Evolutionary conservation across 2,113 vertebrate genomes (phyloP), one percentile per base, ranked within the genome.

Genomic region (Suricata suricatta): DNA sequence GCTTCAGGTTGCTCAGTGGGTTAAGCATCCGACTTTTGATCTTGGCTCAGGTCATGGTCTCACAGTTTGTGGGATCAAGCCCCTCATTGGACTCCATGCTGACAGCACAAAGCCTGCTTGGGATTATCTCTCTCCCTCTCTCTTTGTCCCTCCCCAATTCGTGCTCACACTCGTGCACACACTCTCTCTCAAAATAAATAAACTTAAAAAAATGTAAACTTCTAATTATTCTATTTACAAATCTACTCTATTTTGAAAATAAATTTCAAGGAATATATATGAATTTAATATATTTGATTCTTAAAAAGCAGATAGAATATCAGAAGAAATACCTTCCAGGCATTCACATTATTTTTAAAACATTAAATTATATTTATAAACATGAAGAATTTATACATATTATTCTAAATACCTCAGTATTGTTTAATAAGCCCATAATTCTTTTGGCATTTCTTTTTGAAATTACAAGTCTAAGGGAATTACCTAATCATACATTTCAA

Each of bases 231-330:
- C 44, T 81, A 29, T 74, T 76, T 95, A 38, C 0, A 76, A 77
- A 93, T 33, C 38, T 92, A 92, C 6, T 71, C 25, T 47, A 88
- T n/a, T 96, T 72, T 76, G 92, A 89, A 77, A 93, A 79, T 74
- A 86, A 95, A 86, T 69, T 88, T 84, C 74, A 93, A 69, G 63
- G 54, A 66, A 0, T 8, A 74, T 44, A 72, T 52, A 44, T 68
- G 85, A 81, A 86, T 72, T 87, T 89, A 87, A 44, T 64, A 27
- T 68, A 38, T 76, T 52, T 87, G 23, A 69, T 76, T 63, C 44
- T 88, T 92, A 85, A 66, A 74, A 76, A 82, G 23, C 16, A 76
- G 68, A 84, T 71, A 77, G n/a, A 74, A 74, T 69, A 90, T 90
- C 25, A 74, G 35, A 92, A 79, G 12, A 94, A 94, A 66, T 1